Evolutionary conservation across 2,113 vertebrate species (phyloP), one percentile per base, ranked within the genome.

Genomic region (Actenoides hombroni): DNA sequence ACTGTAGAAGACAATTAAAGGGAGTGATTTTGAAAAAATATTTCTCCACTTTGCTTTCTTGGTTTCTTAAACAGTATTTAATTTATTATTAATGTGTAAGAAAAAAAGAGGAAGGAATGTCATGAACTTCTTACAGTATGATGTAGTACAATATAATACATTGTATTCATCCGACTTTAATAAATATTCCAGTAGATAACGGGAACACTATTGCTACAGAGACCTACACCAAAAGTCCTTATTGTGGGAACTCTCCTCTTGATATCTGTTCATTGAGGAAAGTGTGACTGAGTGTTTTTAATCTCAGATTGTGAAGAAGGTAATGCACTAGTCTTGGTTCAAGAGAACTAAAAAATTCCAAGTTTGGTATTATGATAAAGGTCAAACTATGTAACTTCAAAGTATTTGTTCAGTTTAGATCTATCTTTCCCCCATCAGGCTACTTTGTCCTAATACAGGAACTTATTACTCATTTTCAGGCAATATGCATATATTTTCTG

Each of bases 81-180:
- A 95, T 97, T 94, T 85, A 88, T 96, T 97, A 91, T 97, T 97
- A 86, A 86, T 88, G 5, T 54, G 68, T 71, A 46, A 85, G 67
- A 57, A 81, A 80, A 91, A 92, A 60, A 49, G 13, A 92, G 15
- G 10, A 92, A 79, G 42, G 25, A 70, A 61, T 40, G 5, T 26
- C 13, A 53, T 35, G 46, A 56, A 35, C 4, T 51, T 83, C 35
- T 81, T 67, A 39, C 16, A 65, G 2, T 63, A 67, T 19, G 11
- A 33, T 56, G 23, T 33, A 75, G 5, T 15, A 25, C 51, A 44
- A 77, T 71, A 82, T 42, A 8, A 56, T 44, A 33, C 1, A 31
- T 53, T 76, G 19, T 59, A 44, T 89, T 82, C 13, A 37, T 79
- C 26, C 71, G 57, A 61, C 5, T 82, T 78, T 23, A 89, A 68